Evolutionary conservation across 2,888 invertebrate genomes (phyloP).

Genomic region (Unio delphinus): DNA sequence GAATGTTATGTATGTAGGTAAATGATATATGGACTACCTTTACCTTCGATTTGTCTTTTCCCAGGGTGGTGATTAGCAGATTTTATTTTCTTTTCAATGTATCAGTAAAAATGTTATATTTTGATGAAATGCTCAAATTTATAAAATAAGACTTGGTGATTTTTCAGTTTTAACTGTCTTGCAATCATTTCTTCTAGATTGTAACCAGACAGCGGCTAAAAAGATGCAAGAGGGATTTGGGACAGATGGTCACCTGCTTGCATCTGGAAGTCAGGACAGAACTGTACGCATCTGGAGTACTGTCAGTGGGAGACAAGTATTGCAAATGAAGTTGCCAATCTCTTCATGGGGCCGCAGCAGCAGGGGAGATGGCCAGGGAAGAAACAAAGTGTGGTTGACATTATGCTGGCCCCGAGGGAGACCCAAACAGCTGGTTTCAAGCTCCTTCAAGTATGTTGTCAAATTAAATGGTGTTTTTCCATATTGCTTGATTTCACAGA

Average conservation of each 20-base stretch:
- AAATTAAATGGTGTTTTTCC: too few species aligned
- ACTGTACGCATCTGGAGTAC: conserved; percentile 69
- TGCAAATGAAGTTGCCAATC: conserved; percentile 49
- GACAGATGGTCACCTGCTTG: conserved; percentile 75
- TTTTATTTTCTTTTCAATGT: too few species aligned
- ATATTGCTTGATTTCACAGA: background rate
- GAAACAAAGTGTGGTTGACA: conserved; percentile 58
- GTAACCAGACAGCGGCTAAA: background rate
- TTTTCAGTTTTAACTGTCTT: background rate
- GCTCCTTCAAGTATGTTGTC: conserved; percentile 50
- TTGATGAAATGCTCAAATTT: too few species aligned
- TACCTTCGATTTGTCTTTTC: too few species aligned
- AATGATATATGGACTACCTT: too few species aligned
- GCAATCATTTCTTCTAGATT: background rate
- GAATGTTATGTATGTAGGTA: too few species aligned
- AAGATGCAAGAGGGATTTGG: conserved; percentile 37
- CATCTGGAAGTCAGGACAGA: conserved; percentile 80
- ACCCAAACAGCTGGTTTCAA: conserved; percentile 51
- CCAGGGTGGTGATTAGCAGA: too few species aligned
- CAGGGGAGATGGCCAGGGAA: conserved; percentile 43
- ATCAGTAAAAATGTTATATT: too few species aligned
- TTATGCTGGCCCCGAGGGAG: conserved; percentile 74
- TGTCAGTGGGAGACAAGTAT: conserved; percentile 50
- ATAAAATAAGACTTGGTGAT: too few species aligned
- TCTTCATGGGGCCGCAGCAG: conserved; percentile 34